Percentiles rank a stretch among this genome's conserved stretches.
These are phyloP conservation scores for Ips typographus DNA, from an alignment of 1,140 invertebrate species.

Conservation along the genomic window DNA sequence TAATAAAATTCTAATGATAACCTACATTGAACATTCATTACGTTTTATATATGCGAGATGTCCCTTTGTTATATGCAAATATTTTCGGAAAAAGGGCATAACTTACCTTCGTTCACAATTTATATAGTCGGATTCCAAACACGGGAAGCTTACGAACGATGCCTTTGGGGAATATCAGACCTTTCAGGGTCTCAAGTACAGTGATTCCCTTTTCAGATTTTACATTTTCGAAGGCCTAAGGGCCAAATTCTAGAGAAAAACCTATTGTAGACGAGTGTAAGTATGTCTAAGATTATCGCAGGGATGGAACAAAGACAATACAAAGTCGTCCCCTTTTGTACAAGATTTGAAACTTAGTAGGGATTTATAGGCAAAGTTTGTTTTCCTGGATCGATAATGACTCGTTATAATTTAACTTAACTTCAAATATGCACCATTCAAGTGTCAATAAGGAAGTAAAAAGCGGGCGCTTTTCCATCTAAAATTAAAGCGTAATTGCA, in stretches of 20 bases:
- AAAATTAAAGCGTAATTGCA: not conserved
- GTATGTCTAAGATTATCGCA: not conserved
- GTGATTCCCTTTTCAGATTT: conserved; percentile 2
- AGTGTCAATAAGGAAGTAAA: no score
- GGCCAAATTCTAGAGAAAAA: not conserved
- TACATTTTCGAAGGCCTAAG: not conserved
- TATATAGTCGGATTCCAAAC: not conserved
- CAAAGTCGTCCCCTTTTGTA: not conserved
- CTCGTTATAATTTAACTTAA: no score
- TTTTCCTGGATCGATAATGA: no score
- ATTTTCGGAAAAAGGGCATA: not conserved
- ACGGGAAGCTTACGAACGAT: not conserved
- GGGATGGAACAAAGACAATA: not conserved
- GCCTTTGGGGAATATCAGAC: conserved; percentile 3
- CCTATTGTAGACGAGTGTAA: not conserved
- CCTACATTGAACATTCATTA: no score
- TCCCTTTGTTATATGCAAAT: conserved; percentile 3
- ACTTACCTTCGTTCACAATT: not conserved
- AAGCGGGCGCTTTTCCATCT: no score
- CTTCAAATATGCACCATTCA: no score
- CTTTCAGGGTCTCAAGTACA: not conserved
- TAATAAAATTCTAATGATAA: no score
- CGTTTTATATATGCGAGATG: no score
- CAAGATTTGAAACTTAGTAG: not conserved
- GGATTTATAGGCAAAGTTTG: no score